Evolutionary conservation across 2,113 vertebrate genomes (phyloP), one percentile per base, ranked within the genome.

Genomic region (Dicentrarchus labrax): DNA sequence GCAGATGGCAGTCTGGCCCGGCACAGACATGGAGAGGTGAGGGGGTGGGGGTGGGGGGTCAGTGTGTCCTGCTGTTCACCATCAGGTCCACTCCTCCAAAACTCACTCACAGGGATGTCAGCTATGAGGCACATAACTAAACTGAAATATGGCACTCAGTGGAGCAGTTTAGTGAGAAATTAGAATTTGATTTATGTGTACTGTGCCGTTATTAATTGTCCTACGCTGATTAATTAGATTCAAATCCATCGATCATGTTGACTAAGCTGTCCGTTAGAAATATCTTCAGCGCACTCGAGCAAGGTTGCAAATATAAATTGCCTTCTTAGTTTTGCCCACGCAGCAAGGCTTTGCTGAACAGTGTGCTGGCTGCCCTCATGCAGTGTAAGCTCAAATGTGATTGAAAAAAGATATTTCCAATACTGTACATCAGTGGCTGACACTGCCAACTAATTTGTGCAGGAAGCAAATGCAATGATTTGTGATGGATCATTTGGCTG

Each of bases 1-100:
- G 93, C 94, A 73, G 94, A 96, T 57, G 96, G 96, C 16, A 77
- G 91, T 1, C 92, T 97, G 92, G 92, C 95, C 60, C 92, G 66
- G 83, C 95, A 97, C 91, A 86, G 96, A 59, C 95, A 95, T 16
- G 97, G 96, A 90, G 96, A 97, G 95, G 97, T 98, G 94, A 96
- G 96, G 87, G 12, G 45, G 45, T 4, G 45, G 45, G 11, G 12
- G 82, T 4, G 45, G 45, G 11, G 12, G 82, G 79, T 85, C 62
- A 17, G 8, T 0, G 61, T 64, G 73, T 84, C 76, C 86, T 76
- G 62, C 54, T 82, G 64, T 54, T 61, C 64, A 22, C 65, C 76
- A 65, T 82, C 74, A 62, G 30, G 64, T 53, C 80, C 48, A 38
- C 61, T 36, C 50, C 74, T 53, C 47, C 53, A 75, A 50, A 84